A percentile compares a stretch with the other conserved stretches of the same genome.
phyloP scores from a whole-genome alignment of 2,797 vertebrate species.

The Coracias cyanogaster region DNA sequence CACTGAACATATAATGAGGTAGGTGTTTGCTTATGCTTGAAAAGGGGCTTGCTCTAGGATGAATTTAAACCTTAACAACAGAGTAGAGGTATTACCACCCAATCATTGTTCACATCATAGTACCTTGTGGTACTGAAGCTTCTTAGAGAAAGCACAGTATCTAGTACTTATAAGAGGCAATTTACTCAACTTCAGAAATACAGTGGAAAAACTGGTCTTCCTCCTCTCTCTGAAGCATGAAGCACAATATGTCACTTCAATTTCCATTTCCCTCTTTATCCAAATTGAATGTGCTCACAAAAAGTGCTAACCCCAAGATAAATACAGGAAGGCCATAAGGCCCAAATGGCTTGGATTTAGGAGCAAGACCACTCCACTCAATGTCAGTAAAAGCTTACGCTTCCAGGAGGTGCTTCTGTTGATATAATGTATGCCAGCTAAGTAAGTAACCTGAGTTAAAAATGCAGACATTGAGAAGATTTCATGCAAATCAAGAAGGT shows the following conservation, averaged over 20 bases:
- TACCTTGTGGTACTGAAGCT: not conserved
- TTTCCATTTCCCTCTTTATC: not conserved
- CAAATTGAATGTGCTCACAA: not conserved
- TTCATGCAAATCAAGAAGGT: not conserved
- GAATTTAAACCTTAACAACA: not conserved
- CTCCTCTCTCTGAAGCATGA: not conserved
- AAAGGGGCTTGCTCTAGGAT: not conserved
- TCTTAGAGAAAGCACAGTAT: not conserved
- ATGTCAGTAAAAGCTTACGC: not conserved
- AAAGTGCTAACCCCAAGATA: not conserved
- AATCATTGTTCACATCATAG: not conserved
- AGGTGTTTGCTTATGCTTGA: not conserved
- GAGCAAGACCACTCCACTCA: not conserved
- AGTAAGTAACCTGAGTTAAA: not conserved
- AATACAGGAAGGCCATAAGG: not conserved
- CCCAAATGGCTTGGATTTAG: not conserved
- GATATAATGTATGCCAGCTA: not conserved
- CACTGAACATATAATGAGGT: not conserved
- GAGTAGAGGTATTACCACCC: not conserved
- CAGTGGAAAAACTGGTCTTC: not conserved
- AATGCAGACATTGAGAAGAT: not conserved
- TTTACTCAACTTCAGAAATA: not conserved
- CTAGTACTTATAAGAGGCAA: not conserved
- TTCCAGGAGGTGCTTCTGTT: not conserved
- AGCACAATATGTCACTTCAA: not conserved